phyloP scores from a whole-genome alignment of 2,888 invertebrate species.

The Pseudococcus viburni region DNA sequence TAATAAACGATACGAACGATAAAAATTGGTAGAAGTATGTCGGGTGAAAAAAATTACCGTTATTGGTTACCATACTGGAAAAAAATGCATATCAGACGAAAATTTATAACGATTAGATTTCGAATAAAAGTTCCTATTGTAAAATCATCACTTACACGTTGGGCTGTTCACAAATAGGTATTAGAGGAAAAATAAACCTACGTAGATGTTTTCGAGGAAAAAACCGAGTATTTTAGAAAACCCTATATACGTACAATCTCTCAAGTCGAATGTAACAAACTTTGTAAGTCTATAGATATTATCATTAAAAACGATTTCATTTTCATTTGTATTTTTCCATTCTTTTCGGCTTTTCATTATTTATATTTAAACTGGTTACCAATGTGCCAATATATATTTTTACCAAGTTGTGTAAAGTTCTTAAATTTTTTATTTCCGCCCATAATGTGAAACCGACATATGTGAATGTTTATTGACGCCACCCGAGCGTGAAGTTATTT shows the following conservation, averaged over 20 bases:
- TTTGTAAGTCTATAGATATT: constrained; percentile 40
- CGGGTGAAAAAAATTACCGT: neutral
- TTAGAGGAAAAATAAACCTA: too few relatives aligned
- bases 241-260: constrained; percentile 42
- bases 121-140: constrained; percentile 39
- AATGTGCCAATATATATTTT: constrained; percentile 50
- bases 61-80: constrained; percentile 24
- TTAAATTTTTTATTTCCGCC: neutral
- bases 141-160: neutral
- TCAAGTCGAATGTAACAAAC: constrained; percentile 41
- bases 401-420: neutral
- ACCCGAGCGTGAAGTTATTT: too few relatives aligned
- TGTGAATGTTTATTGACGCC: too few relatives aligned
- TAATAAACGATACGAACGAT: neutral
- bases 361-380: constrained; percentile 32
- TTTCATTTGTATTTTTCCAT: constrained; percentile 44
- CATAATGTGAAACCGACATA: too few relatives aligned
- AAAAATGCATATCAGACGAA: constrained; percentile 41
- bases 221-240: neutral
- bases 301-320: constrained; percentile 44
- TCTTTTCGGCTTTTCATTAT: constrained; percentile 25
- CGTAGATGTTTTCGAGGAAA: neutral
- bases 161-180: neutral
- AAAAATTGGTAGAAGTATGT: neutral
- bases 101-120: neutral